Conservation (phyloP, 2,113 vertebrate genomes). For the Cepphus grylle region DNA sequence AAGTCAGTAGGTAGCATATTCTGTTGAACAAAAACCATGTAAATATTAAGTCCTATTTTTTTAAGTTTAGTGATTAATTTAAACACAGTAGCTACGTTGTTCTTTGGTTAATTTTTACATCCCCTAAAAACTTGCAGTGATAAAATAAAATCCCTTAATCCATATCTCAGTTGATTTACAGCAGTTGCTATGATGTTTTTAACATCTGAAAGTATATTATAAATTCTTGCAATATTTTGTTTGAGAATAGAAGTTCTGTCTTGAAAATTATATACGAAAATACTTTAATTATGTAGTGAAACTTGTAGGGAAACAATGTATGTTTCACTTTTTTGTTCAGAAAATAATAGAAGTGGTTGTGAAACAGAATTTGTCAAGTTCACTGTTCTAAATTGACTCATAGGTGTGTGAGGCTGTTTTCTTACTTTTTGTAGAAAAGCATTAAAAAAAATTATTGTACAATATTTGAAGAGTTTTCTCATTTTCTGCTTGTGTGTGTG, state of each 20-base stretch:
- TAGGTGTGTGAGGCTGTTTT: not conserved
- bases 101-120: not conserved
- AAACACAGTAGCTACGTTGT: not conserved
- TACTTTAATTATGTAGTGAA: not conserved
- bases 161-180: not conserved
- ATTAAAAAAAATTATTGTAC: not conserved
- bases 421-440: not conserved
- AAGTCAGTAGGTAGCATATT: not conserved
- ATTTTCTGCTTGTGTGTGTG: not conserved
- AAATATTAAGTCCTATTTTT: not conserved
- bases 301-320: not conserved
- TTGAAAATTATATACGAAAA: not conserved
- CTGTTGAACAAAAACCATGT: not conserved
- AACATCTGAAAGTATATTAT: not conserved
- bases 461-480: not conserved
- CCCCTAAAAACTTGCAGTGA: accelerated
- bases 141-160: not conserved
- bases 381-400: not conserved
- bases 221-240: not conserved
- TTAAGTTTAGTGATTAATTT: not conserved
- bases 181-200: not conserved
- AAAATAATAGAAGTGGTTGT: not conserved
- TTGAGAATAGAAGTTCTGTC: not conserved
- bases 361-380: not conserved
- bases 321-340: not conserved